Conservation (phyloP, 2,113 vertebrate species). For the Sylvilagus bachmani region DNA sequence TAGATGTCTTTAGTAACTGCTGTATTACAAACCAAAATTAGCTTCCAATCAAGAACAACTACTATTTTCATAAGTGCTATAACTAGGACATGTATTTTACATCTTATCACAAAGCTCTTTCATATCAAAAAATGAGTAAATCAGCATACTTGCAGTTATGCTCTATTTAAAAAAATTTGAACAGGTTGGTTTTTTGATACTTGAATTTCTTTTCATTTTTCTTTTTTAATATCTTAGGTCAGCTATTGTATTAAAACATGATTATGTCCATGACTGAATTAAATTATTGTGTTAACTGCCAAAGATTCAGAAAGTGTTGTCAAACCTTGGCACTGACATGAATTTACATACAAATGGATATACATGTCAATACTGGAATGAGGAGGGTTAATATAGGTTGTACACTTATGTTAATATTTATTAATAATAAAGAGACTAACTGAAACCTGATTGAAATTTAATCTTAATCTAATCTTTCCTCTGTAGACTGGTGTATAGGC, state of each 20-base stretch:
- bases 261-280: constrained; percentile 42
- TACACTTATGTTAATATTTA: not conserved
- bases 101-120: constrained; percentile 50
- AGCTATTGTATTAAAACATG: not conserved
- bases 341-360: not conserved
- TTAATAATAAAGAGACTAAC: not conserved
- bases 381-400: constrained; percentile 18
- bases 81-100: constrained; percentile 24
- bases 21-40: constrained; percentile 42
- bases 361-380: not conserved
- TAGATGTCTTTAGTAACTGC: too few relatives aligned
- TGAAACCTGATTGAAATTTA: not conserved
- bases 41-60: constrained; percentile 52
- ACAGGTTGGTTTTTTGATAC: not conserved
- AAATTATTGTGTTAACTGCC: not conserved
- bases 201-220: constrained; percentile 35
- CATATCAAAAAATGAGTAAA: constrained; percentile 23
- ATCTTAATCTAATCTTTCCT: not conserved
- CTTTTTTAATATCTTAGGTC: not conserved
- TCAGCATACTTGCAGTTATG: not conserved
- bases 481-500: not conserved
- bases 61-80: constrained; percentile 64
- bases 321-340: not conserved
- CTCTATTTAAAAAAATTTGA: not conserved
- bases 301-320: not conserved